Conservation (phyloP, 2,888 invertebrate species). For the Caenorhabditis macrosperma region DNA sequence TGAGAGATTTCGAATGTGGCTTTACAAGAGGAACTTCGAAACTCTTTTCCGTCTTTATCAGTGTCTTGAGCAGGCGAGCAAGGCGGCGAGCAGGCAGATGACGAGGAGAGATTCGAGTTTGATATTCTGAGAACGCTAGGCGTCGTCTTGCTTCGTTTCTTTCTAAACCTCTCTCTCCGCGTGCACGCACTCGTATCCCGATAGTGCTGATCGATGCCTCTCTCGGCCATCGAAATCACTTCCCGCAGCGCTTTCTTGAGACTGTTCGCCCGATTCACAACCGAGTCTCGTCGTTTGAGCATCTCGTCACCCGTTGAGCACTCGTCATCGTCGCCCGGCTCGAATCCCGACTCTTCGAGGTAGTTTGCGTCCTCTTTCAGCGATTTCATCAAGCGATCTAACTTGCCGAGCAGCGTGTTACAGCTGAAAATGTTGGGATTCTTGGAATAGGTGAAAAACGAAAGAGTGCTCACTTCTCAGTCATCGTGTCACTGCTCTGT, state of each 20-base stretch:
- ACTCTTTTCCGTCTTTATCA: slow-evolving; percentile 17
- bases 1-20: slow-evolving; percentile 41
- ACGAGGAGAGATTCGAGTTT: slow-evolving; percentile 67
- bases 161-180: slow-evolving; percentile 67
- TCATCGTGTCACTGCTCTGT: slow-evolving; percentile 40
- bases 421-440: slow-evolving; percentile 82
- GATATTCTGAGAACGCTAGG: slow-evolving; percentile 67
- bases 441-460: not conserved
- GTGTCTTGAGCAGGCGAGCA: slow-evolving; percentile 53
- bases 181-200: slow-evolving; percentile 52
- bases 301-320: slow-evolving; percentile 48
- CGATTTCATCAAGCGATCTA: slow-evolving; percentile 86
- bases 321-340: slow-evolving; percentile 67
- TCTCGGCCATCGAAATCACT: slow-evolving; percentile 88
- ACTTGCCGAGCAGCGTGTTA: slow-evolving; percentile 87
- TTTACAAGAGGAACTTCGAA: slow-evolving; percentile 38
- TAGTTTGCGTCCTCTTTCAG: slow-evolving; percentile 84
- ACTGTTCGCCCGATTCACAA: slow-evolving; percentile 87
- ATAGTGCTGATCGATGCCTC: slow-evolving; percentile 80
- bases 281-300: slow-evolving; percentile 81
- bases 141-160: slow-evolving; percentile 73
- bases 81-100: slow-evolving; percentile 67
- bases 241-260: slow-evolving; percentile 89
- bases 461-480: slow-evolving; percentile 46
- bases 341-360: slow-evolving; percentile 75